These are phyloP conservation scores for Gadopsis marmoratus DNA, from an alignment of 2,797 vertebrate species.

Conservation along the genomic window DNA sequence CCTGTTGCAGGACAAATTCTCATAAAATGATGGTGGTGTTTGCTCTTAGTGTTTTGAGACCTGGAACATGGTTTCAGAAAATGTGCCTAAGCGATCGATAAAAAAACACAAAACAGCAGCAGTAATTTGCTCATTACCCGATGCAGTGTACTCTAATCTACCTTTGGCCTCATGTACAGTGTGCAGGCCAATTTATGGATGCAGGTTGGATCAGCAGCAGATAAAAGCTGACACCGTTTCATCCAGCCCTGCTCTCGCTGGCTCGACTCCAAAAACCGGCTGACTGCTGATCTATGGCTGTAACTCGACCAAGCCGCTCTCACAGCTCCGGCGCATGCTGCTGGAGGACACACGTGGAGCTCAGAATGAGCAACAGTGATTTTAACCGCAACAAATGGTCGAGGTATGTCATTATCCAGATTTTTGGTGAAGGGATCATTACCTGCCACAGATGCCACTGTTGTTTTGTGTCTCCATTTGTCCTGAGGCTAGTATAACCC, in stretches of 20 bases:
- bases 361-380: conserved; percentile 79
- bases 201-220: conserved; percentile 64
- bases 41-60: conserved; percentile 6
- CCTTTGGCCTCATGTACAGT: conserved; percentile 49
- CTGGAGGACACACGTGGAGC: conserved; percentile 71
- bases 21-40: background rate
- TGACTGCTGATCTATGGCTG: conserved; percentile 63
- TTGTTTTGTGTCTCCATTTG: conserved; percentile 76
- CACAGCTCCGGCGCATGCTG: conserved; percentile 71
- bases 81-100: background rate
- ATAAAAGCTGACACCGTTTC: conserved; percentile 69
- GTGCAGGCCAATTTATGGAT: conserved; percentile 56
- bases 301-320: conserved; percentile 49
- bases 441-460: conserved; percentile 84
- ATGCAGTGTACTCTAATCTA: conserved; percentile 41
- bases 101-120: conserved; percentile 6
- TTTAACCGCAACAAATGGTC: conserved; percentile 83
- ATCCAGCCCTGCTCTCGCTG: conserved; percentile 56
- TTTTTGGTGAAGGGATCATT: conserved; percentile 77
- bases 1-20: background rate
- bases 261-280: conserved; percentile 52
- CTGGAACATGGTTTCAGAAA: conserved; percentile 9
- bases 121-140: conserved; percentile 47
- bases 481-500: conserved; percentile 69
- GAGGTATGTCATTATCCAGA: conserved; percentile 78